A percentile compares a stretch with the other conserved stretches of the same genome.
These are phyloP conservation scores for Xerus rutilus DNA, from an alignment of 2,797 vertebrate genomes.

Conservation along the genomic window DNA sequence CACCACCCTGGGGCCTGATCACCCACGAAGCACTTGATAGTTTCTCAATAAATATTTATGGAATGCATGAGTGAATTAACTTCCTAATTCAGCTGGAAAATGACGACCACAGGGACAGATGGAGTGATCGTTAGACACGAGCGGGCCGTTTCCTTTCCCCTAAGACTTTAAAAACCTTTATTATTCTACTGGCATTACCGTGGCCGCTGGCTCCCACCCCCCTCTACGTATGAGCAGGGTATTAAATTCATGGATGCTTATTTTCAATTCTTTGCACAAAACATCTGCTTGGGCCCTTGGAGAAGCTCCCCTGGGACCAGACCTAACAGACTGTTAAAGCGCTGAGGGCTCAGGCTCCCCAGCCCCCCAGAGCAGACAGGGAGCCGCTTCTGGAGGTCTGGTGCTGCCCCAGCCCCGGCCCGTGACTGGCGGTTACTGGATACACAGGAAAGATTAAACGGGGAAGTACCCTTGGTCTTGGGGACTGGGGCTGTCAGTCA, in stretches of 20 bases:
- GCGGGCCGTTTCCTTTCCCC: not conserved
- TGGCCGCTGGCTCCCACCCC: fast-evolving
- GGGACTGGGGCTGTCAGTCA: not conserved
- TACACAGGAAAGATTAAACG: not conserved
- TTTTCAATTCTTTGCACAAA: not conserved
- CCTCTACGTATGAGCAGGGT: not conserved
- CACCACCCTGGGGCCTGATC: not conserved
- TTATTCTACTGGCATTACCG: not conserved
- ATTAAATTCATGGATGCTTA: not conserved
- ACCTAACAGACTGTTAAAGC: fast-evolving
- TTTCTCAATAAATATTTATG: not conserved
- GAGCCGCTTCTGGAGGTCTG: fast-evolving
- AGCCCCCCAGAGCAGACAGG: fast-evolving
- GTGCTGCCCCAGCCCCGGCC: not conserved
- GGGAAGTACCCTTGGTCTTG: too few species aligned
- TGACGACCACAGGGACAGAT: not conserved
- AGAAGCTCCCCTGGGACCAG: not conserved
- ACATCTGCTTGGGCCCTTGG: not conserved
- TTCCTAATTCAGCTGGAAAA: not conserved
- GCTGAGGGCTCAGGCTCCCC: not conserved
- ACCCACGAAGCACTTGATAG: not conserved
- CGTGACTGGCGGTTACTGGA: not conserved
- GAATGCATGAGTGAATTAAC: not conserved
- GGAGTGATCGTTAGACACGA: fast-evolving
- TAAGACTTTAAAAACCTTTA: not conserved